Base-by-base conservation (phyloP, 2,888 invertebrate species). In the Coenonympha arcania region DNA sequence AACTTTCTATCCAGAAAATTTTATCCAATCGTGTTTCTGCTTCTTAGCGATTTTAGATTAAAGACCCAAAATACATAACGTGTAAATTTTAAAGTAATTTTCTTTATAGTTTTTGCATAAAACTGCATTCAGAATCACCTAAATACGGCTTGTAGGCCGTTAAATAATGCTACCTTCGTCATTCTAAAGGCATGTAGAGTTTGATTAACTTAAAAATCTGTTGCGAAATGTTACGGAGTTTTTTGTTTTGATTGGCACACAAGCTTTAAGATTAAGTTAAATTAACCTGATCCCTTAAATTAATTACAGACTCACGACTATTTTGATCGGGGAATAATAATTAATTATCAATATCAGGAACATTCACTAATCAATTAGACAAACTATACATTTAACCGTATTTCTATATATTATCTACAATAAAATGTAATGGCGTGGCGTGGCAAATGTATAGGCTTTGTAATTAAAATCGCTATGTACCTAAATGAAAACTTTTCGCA, bases 291-390 rank as follows among this genome's bases (percentile, higher is more conserved):
- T 31, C 45, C 44, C 46, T 49, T 49, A 54, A 48, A 50, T 48
- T 41, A 49, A 31, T 50, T 41, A 50, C 34, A 42, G 40, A 37
- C 61, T 65, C 66, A 65, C 60, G 63, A 68, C 62, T 68, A 69
- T 61, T 73, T 76, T 76, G 76, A 72, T 76, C 75, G 64, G 65
- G n/a, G n/a, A n/a, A 65, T 66, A 66, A 75, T 69, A 6, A 53
- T 40, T 31, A 31, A 40, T 22, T 15, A 44, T 50, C 54, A 50
- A 57, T 52, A 59, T 58, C 71, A 79, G 79, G 79, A 81, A 81
- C 78, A 48, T 72, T 73, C 54, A 66, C 65, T 72, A 71, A 67
- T 64, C 57, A 62, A 66, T 73, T 66, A 33, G 28, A 44, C 68
- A 69, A 70, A 58, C 65, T 69, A 71, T 44, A 51, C 44, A 48